Evolutionary conservation across 2,888 invertebrate species (phyloP).

Genomic region (Encarsia formosa): DNA sequence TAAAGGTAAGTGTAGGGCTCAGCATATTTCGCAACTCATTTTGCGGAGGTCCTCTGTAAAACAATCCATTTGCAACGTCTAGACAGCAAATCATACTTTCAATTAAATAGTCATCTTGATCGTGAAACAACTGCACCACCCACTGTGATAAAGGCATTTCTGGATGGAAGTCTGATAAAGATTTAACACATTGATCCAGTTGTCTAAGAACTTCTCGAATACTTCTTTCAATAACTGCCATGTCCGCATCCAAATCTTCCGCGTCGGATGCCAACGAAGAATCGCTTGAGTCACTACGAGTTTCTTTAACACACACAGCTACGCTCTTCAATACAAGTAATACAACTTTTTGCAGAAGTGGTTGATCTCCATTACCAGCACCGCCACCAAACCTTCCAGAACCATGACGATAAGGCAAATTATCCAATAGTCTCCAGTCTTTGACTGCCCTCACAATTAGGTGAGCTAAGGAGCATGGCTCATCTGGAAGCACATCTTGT

Average conservation of each 20-base stretch:
- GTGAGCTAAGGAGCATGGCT: conserved; percentile 82
- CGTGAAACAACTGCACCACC: conserved; percentile 81
- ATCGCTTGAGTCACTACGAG: conserved; percentile 80
- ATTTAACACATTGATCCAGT: conserved; percentile 77
- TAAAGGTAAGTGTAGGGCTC: conserved; percentile 81
- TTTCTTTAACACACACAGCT: conserved; percentile 86
- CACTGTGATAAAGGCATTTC: conserved; percentile 84
- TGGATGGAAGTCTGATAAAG: conserved; percentile 78
- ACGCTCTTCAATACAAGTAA: conserved; percentile 83
- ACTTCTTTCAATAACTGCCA: conserved; percentile 81
- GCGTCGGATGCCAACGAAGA: conserved; percentile 81
- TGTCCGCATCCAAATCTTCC: conserved; percentile 82
- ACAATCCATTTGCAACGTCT: conserved; percentile 82
- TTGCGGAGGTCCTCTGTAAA: conserved; percentile 75
- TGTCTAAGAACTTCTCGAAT: conserved; percentile 79
- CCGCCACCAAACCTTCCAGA: conserved; percentile 55
- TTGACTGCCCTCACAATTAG: conserved; percentile 81
- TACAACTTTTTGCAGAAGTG: conserved; percentile 80
- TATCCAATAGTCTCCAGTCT: conserved; percentile 71
- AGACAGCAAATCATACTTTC: conserved; percentile 90
- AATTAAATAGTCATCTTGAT: conserved; percentile 86
- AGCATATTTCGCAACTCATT: conserved; percentile 77
- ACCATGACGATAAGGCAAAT: conserved; percentile 52
- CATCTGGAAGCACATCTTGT: conserved; percentile 83
- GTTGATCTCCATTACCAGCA: conserved; percentile 53